Evolutionary conservation across 1,140 invertebrate species (phyloP), one percentile per base, ranked within the genome.

Genomic region (Leptinotarsa lineolata): DNA sequence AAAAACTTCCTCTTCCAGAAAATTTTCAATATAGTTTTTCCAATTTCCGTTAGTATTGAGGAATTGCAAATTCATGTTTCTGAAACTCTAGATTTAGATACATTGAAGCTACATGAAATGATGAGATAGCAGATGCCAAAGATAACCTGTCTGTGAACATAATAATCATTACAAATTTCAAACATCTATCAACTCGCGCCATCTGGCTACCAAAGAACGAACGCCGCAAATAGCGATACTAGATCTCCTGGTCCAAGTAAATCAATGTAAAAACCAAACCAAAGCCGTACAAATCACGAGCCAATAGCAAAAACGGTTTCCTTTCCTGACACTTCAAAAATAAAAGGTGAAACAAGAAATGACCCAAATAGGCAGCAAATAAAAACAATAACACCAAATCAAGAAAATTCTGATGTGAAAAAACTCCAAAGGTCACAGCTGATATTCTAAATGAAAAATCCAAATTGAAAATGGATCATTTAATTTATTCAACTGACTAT

Each of bases 401-500:
- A 63, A 63, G 60, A 16, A 0, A n/a, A n/a, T n/a, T n/a, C n/a
- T n/a, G n/a, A n/a, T n/a, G n/a, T n/a, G n/a, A 63, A 63, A 63
- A 63, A 63, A 63, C 60, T 20, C 5, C 20, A 20, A 16, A 22
- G 11, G 60, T 63, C 60, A 16, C 60, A 63, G n/a, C n/a, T n/a
- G n/a, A n/a, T n/a, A n/a, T n/a, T n/a, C n/a, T n/a, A n/a, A 2
- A 61, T 4, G 18, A 61, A 61, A 0, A 61, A 61, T 61, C 60
- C 60, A 61, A 61, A 61, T 61, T 61, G 16, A 16, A 61, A 61
- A 61, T 61, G 60, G 21, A 61, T 61, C 60, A 61, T 22, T 61
- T 61, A 16, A 22, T 18, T 20, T 2, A 61, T 16, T 12, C 3
- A 61, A 22, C 22, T 22, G 2, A 22, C 22, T 2, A 22, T 22